Evolutionary conservation across 2,113 vertebrate species (phyloP), one percentile per base, ranked within the genome.

Genomic region (Chitala chitala): DNA sequence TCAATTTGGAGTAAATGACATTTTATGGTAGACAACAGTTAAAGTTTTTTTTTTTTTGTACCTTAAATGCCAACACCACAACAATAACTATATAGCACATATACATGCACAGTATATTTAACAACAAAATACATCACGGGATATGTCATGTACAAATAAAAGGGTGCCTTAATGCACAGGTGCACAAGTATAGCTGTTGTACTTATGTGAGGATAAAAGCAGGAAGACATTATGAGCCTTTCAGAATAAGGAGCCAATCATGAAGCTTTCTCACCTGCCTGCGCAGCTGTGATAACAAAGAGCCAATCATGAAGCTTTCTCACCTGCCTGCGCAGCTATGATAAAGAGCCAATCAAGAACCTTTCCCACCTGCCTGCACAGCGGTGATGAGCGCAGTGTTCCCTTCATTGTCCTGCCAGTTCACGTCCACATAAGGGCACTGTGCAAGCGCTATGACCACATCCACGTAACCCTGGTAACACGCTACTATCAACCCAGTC

Each of bases 381-480:
- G 97, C 96, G 0, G 87, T 94, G 78, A 97, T 98, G 0, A 99
- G 92, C 74, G 97, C 95, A 0, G 96, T 98, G 87, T 99, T 99
- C n/a, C 96, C 96, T 82, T 99, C 96, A 0, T 91, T 98, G 90
- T 99, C 97, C 84, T 99, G 96, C 96, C 95, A 96, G 91, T 99
- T 99, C 68, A 98, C 90, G 4, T 99, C 94, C 51, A 98, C 38
- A 48, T 96, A 87, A 9, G 96, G 96, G 76, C 96, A 99, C 56
- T 96, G 93, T 13, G 94, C 86, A 26, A 99, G 91, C 68, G 92
- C 91, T 55, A 96, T 92, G 82, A 97, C 94, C 40, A 94, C 86
- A 15, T 96, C 94, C 89, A 97, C 90, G 59, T 93, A 98, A 26
- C 97, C 96, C 17, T 94, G 92, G 89, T 96, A 98, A 83, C 96